Conservation (phyloP, 2,113 vertebrate genomes). For the Sciurus niger region DNA sequence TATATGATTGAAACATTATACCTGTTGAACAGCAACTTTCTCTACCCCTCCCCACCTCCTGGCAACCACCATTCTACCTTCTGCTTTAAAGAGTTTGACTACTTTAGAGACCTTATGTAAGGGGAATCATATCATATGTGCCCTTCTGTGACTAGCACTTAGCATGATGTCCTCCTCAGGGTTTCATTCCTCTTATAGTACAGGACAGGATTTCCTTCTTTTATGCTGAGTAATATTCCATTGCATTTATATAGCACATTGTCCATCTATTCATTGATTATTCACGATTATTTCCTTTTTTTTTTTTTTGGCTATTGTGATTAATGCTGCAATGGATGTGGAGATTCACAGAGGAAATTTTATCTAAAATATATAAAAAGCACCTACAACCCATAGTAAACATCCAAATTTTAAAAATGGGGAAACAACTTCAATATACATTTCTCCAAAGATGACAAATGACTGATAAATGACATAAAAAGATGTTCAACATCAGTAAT, state of each 20-base stretch:
- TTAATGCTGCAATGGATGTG: neutral
- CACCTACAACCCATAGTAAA: neutral
- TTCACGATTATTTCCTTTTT: neutral
- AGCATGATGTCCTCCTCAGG: neutral
- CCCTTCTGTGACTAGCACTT: neutral
- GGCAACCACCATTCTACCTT: neutral
- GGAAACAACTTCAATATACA: neutral
- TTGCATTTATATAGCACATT: neutral
- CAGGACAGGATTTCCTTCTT: neutral
- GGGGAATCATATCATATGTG: neutral
- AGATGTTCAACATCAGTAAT: neutral
- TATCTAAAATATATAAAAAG: neutral
- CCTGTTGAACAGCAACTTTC: neutral
- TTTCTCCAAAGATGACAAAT: neutral
- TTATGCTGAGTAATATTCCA: slow-evolving; percentile 18
- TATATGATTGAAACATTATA: neutral
- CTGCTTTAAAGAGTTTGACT: neutral
- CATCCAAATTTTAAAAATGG: neutral
- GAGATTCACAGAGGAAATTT: neutral
- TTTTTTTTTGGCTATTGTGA: neutral
- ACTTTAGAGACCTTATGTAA: neutral
- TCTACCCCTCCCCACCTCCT: neutral
- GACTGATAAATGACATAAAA: neutral
- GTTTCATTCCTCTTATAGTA: neutral
- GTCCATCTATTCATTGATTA: neutral